Conservation (phyloP, 2,113 vertebrate genomes). For the Chinchilla lanigera region DNA sequence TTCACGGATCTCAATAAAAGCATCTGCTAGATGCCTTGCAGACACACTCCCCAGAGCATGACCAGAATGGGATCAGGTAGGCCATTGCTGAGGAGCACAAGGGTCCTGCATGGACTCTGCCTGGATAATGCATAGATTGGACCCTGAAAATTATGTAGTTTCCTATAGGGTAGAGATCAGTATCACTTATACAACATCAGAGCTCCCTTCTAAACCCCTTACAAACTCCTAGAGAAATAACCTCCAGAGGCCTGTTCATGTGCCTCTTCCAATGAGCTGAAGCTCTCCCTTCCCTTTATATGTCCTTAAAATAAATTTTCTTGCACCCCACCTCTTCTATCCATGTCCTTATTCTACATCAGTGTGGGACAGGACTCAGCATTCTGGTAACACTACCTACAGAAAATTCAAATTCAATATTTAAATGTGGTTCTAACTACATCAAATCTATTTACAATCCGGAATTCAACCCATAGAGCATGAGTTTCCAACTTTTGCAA, state of each 20-base stretch:
- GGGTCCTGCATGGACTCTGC: not conserved
- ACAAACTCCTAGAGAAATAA: not conserved
- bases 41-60: not conserved
- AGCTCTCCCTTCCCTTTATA: not conserved
- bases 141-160: not conserved
- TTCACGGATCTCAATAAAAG: not conserved
- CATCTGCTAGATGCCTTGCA: not conserved
- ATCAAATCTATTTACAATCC: not conserved
- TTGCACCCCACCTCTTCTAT: not conserved
- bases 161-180: not conserved
- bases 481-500: not conserved
- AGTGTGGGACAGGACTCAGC: not conserved
- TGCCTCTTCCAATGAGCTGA: not conserved
- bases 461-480: not conserved
- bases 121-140: not conserved
- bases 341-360: not conserved
- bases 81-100: not conserved
- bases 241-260: not conserved
- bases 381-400: not conserved
- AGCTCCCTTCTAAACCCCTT: not conserved
- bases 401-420: not conserved
- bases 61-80: not conserved
- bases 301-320: not conserved
- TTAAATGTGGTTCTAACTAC: not conserved
- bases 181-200: not conserved